Evolutionary conservation across 1,140 invertebrate genomes (phyloP).

Genomic region (Pinna nobilis): DNA sequence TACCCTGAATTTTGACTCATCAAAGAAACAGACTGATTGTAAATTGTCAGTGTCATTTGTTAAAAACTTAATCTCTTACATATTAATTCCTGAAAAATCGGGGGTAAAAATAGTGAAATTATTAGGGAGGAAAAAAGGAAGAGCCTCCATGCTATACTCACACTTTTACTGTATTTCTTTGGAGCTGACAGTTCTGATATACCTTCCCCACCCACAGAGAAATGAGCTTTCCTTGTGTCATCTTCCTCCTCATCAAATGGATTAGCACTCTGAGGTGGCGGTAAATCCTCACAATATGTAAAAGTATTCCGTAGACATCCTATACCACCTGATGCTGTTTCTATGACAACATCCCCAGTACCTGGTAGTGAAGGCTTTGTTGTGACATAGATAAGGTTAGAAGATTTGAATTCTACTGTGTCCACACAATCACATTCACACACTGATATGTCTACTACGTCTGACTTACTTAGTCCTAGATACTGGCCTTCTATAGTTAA

Average conservation of each 20-base stretch:
- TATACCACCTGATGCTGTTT: slow-evolving; percentile 69
- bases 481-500: slow-evolving; percentile 64
- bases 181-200: not conserved
- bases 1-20: no score
- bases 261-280: slow-evolving; percentile 22
- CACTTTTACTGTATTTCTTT: slow-evolving; percentile 7
- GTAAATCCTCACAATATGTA: slow-evolving; percentile 55
- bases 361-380: slow-evolving; percentile 55
- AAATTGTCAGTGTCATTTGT: no score
- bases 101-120: no score
- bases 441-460: slow-evolving; percentile 66
- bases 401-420: slow-evolving; percentile 68
- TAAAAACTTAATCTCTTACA: no score
- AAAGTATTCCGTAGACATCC: slow-evolving; percentile 61
- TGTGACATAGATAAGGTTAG: slow-evolving; percentile 60
- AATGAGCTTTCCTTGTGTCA: slow-evolving; percentile 7
- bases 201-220: slow-evolving; percentile 34
- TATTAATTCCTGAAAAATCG: no score
- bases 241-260: slow-evolving; percentile 31
- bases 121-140: no score
- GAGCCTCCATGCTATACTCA: not conserved
- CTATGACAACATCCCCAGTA: slow-evolving; percentile 65
- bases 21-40: no score
- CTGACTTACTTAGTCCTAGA: slow-evolving; percentile 64
- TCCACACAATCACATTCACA: slow-evolving; percentile 67